Base-by-base conservation (phyloP, 2,113 vertebrate genomes). In the Zapornia atra region DNA sequence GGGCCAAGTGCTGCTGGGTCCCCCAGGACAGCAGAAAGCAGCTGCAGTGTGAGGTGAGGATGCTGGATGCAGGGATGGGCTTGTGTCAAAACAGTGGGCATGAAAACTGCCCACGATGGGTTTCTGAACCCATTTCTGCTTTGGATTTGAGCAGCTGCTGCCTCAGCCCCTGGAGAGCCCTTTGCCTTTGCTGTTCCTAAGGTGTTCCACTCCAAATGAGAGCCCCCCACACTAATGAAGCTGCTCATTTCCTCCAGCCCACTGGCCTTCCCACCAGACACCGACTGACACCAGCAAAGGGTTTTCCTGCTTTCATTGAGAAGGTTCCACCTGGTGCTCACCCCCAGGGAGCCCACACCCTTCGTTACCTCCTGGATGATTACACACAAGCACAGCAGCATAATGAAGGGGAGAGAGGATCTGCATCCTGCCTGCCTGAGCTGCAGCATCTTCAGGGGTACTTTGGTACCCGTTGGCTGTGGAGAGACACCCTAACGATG, bases 51-150 rank as follows among this genome's bases (percentile, higher is more conserved):
- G 2, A 61, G 59, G 46, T 38, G 82, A 78, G 53, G 44, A 65
- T 0, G 0, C 0, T 71, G 65, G 65, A 61, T 1, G 1, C 3
- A 1, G 2, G 31, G 46, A 72, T 68, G 46, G 59, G n/a, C 5
- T 76, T 42, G n/a, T 50, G n/a, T 17, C 38, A 80, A 36, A 29
- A 14, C 8, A 46, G 70, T 0, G 0, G 65, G 34, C 29, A 10
- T 9, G 15, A 63, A 69, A 34, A 40, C 44, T 16, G 6, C 59
- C 76, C 33, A 11, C 0, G 5, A 21, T 26, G 76, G 77, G 33
- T 64, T 86, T 89, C 42, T 40, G 60, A 82, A 19, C 44, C 68
- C 0, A 0, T 26, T 82, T 72, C 36, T 82, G 48, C 54, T 77
- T 8, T 40, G 88, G n/a, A 48, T 36, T 68, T 26, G 40, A 78